Evolutionary conservation across 2,797 vertebrate species (phyloP), one percentile per base, ranked within the genome.

Genomic region (Lophotriccus pileatus): DNA sequence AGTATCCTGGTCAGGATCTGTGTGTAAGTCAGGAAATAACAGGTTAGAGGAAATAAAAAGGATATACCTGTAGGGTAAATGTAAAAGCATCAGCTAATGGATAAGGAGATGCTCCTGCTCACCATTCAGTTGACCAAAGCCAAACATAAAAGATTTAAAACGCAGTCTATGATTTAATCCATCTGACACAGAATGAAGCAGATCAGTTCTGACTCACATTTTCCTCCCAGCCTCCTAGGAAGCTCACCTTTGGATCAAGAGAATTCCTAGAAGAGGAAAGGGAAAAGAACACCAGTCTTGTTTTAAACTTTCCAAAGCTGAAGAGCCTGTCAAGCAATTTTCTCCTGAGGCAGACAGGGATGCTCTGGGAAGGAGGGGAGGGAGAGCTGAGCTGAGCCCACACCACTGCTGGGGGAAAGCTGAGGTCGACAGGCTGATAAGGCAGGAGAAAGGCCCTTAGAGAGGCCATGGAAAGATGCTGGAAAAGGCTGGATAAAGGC

Each of bases 161-260:
- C 4, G 20, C 28, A 46, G 7, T n/a, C 44, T 21, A 1, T 21
- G 1, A 59, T 81, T 92, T 49, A 80, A 80, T 74, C 47, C 15
- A 4, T 4, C 0, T 3, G 19, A 46, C 4, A 13, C 0, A 44
- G 24, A n/a, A 43, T 2, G 56, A 28, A 64, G 27, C 43, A 60
- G 30, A 55, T 36, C 1, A 77, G 59, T 50, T 46, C 34, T 55
- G 32, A 55, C 5, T 30, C 30, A 20, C 12, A 14, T 25, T 49
- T 72, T 1, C 16, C 20, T 24, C 15, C 14, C 1, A 1, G 14
- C 24, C 47, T 47, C 15, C 37, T 10, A 17, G 7, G 21, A 81
- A 90, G 39, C 19, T 27, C 52, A 22, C n/a, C 46, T 39, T 58
- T 34, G 41, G 22, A 53, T 17, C 30, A 27, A 55, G 36, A n/a